Evolutionary conservation across 1,140 invertebrate genomes (phyloP), one percentile per base, ranked within the genome.

Genomic region (Stegodyphus mimosarum): DNA sequence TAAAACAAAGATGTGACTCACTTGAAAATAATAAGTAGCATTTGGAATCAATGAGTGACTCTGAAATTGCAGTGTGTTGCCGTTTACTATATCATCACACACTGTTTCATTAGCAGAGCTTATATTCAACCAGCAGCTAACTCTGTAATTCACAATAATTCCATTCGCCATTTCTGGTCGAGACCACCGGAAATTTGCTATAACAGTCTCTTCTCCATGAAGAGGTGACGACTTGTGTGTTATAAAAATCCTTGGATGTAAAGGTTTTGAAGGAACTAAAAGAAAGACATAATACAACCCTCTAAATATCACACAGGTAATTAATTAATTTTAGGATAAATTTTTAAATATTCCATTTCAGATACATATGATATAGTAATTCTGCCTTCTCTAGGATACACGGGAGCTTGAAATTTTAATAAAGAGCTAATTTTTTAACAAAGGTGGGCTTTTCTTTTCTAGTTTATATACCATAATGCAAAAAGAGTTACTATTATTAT

Each of bases 21-120:
- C 94, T 91, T 94, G 92, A 88, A 96, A 96, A 86, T 92, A 94
- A 87, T 97, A 97, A 0, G 93, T 94, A 33, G 93, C 91, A 67
- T 94, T 93, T 11, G 91, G 89, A 6, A 91, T 89, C 1, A 95
- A 89, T 86, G 94, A 90, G 6, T 92, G 88, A 0, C 94, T 89
- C 11, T 92, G 91, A 86, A 93, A 93, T 89, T 95, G 92, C 13
- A 90, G 88, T 49, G 88, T 88, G 81, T 89, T 89, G 1, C 90
- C 87, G 87, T 90, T 88, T 7, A 91, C 88, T 5, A 69, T 83
- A 15, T 87, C 87, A 53, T 76, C 63, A 15, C 33, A 86, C 9
- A 86, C 64, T 10, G 18, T 18, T 5, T 53, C n/a, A 60, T 55
- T 55, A 18, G 69, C 70, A 55, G n/a, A 55, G 49, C 77, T 67